phyloP scores from a whole-genome alignment of 2,113 vertebrate genomes.

The Uria lomvia region DNA sequence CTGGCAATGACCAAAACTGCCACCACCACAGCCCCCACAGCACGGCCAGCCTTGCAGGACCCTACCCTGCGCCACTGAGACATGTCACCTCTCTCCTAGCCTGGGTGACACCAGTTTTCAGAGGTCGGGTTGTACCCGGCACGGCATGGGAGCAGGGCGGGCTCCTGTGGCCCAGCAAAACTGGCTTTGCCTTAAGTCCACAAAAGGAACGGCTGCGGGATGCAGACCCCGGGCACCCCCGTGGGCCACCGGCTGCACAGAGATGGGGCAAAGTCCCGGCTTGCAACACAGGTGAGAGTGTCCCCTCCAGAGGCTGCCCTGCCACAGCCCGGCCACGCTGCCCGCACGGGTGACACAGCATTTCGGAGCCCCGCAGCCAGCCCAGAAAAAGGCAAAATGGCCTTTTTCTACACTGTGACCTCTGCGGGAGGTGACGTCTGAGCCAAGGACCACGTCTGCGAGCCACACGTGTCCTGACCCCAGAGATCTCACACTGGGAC shows the following conservation, averaged over 20 bases:
- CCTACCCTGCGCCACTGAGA: rapidly evolving
- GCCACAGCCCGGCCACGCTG: not conserved
- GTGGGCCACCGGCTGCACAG: not conserved
- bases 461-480: not conserved
- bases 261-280: not conserved
- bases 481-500: rapidly evolving
- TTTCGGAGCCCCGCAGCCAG: not conserved
- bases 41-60: rapidly evolving
- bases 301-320: not conserved
- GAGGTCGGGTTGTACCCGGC: not conserved
- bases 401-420: not conserved
- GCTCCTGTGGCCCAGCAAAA: not conserved
- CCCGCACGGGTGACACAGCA: not conserved
- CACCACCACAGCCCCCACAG: too few relatives aligned
- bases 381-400: not conserved
- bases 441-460: not conserved
- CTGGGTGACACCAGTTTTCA: not conserved
- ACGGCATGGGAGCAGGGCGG: rapidly evolving
- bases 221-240: not conserved
- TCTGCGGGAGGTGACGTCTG: not conserved
- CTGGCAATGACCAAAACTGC: not conserved
- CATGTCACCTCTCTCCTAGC: rapidly evolving
- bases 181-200: not conserved
- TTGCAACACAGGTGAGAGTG: rapidly evolving
- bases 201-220: not conserved